Evolutionary conservation across 2,888 invertebrate species (phyloP), one percentile per base, ranked within the genome.

Genomic region (Dione vanillae): DNA sequence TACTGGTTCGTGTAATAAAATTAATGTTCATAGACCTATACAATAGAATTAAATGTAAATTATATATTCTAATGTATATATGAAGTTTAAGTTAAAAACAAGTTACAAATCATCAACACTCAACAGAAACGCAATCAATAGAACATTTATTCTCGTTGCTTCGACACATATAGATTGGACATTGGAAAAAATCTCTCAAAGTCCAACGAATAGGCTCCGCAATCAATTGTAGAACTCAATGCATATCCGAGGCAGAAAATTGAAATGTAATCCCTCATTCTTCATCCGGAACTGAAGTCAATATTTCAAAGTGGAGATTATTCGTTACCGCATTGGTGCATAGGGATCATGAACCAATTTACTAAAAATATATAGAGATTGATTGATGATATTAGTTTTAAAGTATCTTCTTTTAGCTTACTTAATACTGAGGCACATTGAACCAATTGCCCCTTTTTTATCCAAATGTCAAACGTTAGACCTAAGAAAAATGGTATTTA

Each of bases 201-300:
- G 19, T 62, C 45, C 45, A 16, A 37, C n/a, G 37, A 69, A 47
- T 64, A 64, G 62, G 40, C 47, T 41, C 20, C 52, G 35, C 64
- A 59, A 65, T 68, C 43, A 68, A 68, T 65, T 68, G 54, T 62
- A 59, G 45, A 70, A 59, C 67, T 58, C 51, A 65, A 52, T 65
- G 62, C 66, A 72, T 59, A 70, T 67, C 51, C 64, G 45, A 59
- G 20, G 67, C 58, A 70, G 73, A 70, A 73, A 73, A 73, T 73
- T 73, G 73, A 68, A 70, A 68, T 41, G 43, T 70, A 73, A 73
- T 73, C 73, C 68, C 73, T 67, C 65, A 70, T 73, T 73, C 67
- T 70, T 73, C 65, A 73, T 52, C 61, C 70, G 59, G 49, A 62
- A 67, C 67, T 37, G 8, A 54, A 47, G 49, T 62, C 68, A 62